A percentile compares a stretch with the other conserved stretches of the same genome.
These are phyloP conservation scores for Lepus townsendii DNA, from an alignment of 2,797 vertebrate genomes.

Conservation along the genomic window DNA sequence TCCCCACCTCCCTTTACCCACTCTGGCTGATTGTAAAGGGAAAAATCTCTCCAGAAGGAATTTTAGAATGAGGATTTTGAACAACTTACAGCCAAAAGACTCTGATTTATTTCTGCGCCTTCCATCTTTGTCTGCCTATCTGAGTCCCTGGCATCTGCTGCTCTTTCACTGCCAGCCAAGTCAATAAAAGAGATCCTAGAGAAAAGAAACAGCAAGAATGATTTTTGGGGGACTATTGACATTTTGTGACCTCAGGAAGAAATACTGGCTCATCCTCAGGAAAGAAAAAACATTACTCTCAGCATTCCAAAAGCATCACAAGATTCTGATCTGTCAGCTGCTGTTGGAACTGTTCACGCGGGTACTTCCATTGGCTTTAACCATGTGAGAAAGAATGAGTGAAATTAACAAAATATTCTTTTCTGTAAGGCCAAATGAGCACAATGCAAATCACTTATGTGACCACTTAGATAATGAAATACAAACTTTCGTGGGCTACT, in stretches of 20 bases:
- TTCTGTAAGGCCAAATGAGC: constrained; percentile 71
- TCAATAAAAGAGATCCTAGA: constrained; percentile 96
- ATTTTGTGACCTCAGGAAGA: constrained; percentile 66
- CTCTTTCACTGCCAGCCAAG: constrained; percentile 96
- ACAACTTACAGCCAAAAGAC: constrained; percentile 94
- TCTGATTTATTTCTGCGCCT: constrained; percentile 97
- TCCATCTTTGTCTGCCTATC: constrained; percentile 95
- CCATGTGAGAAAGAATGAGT: constrained; percentile 50
- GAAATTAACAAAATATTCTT: constrained; percentile 73
- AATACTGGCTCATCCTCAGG: constrained; percentile 63
- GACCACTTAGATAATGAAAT: constrained; percentile 77
- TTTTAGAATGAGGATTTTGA: constrained; percentile 59
- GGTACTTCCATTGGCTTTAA: constrained; percentile 56
- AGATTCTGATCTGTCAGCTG: constrained; percentile 60
- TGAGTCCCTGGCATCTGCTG: constrained; percentile 93
- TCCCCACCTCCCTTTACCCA: background rate
- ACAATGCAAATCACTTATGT: constrained; percentile 72
- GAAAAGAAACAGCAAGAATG: constrained; percentile 76
- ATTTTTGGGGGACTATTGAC: constrained; percentile 61
- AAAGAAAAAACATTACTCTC: constrained; percentile 67
- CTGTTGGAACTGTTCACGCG: constrained; percentile 47
- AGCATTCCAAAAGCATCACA: constrained; percentile 57
- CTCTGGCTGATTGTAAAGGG: background rate
- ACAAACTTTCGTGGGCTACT: constrained; percentile 70
- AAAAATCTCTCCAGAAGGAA: constrained; percentile 38